phyloP scores from a whole-genome alignment of 2,113 vertebrate species.

The Typhlomys cinereus region DNA sequence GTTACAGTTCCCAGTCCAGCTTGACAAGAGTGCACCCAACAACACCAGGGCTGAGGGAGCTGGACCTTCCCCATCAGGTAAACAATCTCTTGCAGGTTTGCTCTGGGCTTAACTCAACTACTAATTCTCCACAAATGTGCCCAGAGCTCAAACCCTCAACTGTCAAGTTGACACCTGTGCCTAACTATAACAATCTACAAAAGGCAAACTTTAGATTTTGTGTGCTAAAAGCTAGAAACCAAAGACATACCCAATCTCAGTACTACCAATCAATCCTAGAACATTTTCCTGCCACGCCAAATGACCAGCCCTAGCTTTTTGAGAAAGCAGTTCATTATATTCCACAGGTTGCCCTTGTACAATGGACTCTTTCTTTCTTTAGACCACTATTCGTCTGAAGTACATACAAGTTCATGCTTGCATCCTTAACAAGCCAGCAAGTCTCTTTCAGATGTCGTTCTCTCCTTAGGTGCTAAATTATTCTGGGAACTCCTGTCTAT shows the following conservation, averaged over 20 bases:
- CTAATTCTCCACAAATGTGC: too few species aligned
- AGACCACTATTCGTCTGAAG: constrained; percentile 32
- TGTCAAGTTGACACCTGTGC: too few species aligned
- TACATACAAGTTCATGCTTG: constrained; percentile 14
- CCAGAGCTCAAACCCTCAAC: too few species aligned
- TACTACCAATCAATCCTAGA: not conserved
- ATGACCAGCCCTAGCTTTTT: not conserved
- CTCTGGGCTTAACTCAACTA: too few species aligned
- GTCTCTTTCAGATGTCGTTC: constrained; percentile 34
- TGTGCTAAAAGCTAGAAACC: not conserved
- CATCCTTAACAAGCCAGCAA: not conserved
- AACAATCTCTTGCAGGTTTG: too few species aligned
- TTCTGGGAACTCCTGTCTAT: not conserved
- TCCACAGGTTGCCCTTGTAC: not conserved
- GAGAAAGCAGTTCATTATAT: not conserved
- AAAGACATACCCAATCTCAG: not conserved
- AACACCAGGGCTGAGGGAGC: too few species aligned
- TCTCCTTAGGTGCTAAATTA: not conserved
- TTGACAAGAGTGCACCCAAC: too few species aligned
- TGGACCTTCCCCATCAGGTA: too few species aligned
- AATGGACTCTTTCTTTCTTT: constrained; percentile 52
- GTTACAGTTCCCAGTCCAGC: too few species aligned
- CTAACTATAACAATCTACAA: too few species aligned
- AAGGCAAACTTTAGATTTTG: not conserved
- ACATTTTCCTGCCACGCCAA: not conserved